phyloP scores from a whole-genome alignment of 2,888 invertebrate species.

The Andricus curvator region DNA sequence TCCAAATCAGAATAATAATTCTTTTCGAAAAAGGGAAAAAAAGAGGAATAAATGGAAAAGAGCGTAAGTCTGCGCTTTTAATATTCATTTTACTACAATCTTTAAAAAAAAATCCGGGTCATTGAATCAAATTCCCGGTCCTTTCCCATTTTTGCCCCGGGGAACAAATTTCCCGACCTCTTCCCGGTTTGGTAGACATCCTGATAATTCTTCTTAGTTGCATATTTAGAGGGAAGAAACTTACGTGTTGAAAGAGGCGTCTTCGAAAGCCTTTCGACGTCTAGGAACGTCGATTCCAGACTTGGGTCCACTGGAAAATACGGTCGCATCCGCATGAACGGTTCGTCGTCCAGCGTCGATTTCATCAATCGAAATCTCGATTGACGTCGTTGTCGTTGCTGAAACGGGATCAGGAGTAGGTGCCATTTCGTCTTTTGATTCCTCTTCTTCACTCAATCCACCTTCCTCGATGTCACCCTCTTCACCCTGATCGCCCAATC shows the following conservation, averaged over 20 bases:
- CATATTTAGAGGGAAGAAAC: neutral
- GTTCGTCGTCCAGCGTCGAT: conserved; percentile 64
- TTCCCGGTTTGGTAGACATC: no score
- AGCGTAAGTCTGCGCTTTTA: no score
- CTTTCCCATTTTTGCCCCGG: no score
- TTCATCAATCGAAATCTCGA: conserved; percentile 66
- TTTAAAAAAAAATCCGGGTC: no score
- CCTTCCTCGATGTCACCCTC: conserved; percentile 72
- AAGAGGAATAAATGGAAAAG: no score
- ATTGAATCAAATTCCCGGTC: no score
- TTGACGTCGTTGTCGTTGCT: conserved; percentile 64
- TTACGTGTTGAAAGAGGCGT: conserved; percentile 72
- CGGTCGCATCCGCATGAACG: conserved; percentile 47
- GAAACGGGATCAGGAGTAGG: conserved; percentile 71
- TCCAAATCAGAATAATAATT: no score
- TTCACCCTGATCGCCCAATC: conserved; percentile 66
- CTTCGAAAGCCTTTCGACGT: conserved; percentile 66
- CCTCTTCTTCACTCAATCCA: conserved; percentile 63
- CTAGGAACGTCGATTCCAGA: conserved; percentile 57
- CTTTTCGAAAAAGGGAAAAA: no score
- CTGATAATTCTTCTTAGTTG: neutral
- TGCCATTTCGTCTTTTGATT: conserved; percentile 66
- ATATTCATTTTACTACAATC: no score
- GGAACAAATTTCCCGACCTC: no score
- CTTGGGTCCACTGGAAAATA: neutral